Evolutionary conservation across 2,797 vertebrate species (phyloP), one percentile per base, ranked within the genome.

Genomic region (Phrynocephalus forsythii): DNA sequence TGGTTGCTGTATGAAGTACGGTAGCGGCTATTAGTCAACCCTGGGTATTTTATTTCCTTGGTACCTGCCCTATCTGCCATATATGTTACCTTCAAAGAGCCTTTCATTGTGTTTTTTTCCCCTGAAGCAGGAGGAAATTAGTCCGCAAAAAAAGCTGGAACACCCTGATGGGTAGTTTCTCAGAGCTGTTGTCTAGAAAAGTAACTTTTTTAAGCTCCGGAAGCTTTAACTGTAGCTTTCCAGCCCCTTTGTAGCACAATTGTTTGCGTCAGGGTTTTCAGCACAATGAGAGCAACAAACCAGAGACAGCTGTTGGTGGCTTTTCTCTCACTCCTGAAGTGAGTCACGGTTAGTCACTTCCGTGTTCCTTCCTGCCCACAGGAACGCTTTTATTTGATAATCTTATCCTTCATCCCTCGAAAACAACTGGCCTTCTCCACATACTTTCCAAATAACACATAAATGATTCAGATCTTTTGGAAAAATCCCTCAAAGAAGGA

Each of bases 221-320:
- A 56, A 56, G 52, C 52, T 86, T 86, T 83, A 83, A 71, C 85
- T 92, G 88, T 56, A 86, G 60, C 73, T 79, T 84, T 85, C 90
- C 69, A 83, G 33, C 10, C 33, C 38, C 38, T 18, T 66, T 77
- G 84, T 33, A 75, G 78, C 88, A 48, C 63, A 83, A 82, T 26
- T 84, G 68, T 86, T 86, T 92, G 91, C 92, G 87, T 95, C 91
- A 94, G 92, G 93, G 38, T 91, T 28, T 30, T 82, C 91, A 90
- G 73, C 82, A 38, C 66, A 60, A 52, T 30, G 73, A 92, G 80
- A 83, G 28, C 2, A 13, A 33, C 22, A n/a, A 33, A 38, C 7
- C 22, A 44, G 20, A 6, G 85, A 86, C 38, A 91, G 87, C 91
- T 88, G 86, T 63, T 82, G 82, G 83, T 38, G 24, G 73, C 80